Evolutionary conservation across 2,113 vertebrate genomes (phyloP), one percentile per base, ranked within the genome.

Genomic region (Isichthys henryi): DNA sequence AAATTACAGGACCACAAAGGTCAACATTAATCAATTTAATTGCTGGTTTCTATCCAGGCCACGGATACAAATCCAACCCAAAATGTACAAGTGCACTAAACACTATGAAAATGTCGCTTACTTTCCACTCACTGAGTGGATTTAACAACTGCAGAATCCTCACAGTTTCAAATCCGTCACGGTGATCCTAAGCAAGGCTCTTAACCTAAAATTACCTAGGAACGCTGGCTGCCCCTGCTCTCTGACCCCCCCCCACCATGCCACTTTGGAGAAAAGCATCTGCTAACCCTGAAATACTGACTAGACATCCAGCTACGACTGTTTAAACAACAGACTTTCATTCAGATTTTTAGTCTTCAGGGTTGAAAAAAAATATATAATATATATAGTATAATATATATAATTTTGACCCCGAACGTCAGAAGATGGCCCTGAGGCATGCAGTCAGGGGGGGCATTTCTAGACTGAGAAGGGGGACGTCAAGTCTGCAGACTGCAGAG

Each of bases 11-110:
- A 90, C 93, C 91, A 58, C 92, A 92, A 94, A 90, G 94, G 95
- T 96, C 95, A 96, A 77, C 27, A 77, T 31, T 96, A 96, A 94
- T 39, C 39, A 39, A 39, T 96, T 96, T 96, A 97, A 96, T n/a
- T n/a, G 21, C 58, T 62, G 58, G 23, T n/a, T 62, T 23, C 58
- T 62, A 6, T 62, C 58, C 6, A n/a, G 58, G 7, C 58, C 23
- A 62, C 23, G 23, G 58, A 62, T 10, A 62, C 21, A 62, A 62
- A 62, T 62, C 58, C 58, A 23, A 62, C 58, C 21, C 23, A 62
- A 9, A 62, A 62, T 62, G 23, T 3, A n/a, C 8, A 62, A 62
- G 23, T 62, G 2, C 2, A 23, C 56, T 62, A 7, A 11, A 74
- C 66, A 74, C 27, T 74, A 27, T 53, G 39, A 88, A 87, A 89